Evolutionary conservation across 2,113 vertebrate genomes (phyloP), one percentile per base, ranked within the genome.

Genomic region (Procapra przewalskii): DNA sequence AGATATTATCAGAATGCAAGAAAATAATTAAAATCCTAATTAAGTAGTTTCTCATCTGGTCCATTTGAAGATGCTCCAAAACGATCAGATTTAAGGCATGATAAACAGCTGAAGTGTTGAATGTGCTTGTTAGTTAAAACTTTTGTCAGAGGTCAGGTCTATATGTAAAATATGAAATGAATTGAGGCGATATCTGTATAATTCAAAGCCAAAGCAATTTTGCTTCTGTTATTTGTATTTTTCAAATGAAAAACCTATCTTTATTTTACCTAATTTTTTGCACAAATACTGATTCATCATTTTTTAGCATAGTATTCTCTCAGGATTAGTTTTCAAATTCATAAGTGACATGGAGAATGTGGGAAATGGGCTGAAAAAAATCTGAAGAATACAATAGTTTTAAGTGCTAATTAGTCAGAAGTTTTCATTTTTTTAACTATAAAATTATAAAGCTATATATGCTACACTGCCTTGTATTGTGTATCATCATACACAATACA

Each of bases 11-110:
- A 98, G 82, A 91, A 97, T 79, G 75, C 1, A 2, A 95, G 90
- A 97, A 98, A 97, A 98, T 92, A 98, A 98, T 98, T 99, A 99
- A 99, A 98, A 98, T 97, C 96, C 97, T 98, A 98, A 98, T 98
- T 98, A 97, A 98, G 98, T 48, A 98, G 96, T 95, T 98, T 97
- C 96, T 97, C 96, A 93, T 98, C 97, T 98, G 98, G 96, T 97
- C 98, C 92, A 97, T 97, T 97, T 98, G 85, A 98, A 98, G 84
- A 75, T 31, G 21, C 97, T 98, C 97, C 96, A 98, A 97, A 98
- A 97, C 16, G 90, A 96, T 97, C 97, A 97, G 95, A 90, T 97
- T 98, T 98, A 98, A 95, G 86, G 80, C 64, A 87, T 3, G 88
- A 97, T 84, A 96, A 98, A 98, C 93, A 98, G 97, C 82, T 96